phyloP scores from a whole-genome alignment of 2,797 vertebrate species.

The Channa striata region DNA sequence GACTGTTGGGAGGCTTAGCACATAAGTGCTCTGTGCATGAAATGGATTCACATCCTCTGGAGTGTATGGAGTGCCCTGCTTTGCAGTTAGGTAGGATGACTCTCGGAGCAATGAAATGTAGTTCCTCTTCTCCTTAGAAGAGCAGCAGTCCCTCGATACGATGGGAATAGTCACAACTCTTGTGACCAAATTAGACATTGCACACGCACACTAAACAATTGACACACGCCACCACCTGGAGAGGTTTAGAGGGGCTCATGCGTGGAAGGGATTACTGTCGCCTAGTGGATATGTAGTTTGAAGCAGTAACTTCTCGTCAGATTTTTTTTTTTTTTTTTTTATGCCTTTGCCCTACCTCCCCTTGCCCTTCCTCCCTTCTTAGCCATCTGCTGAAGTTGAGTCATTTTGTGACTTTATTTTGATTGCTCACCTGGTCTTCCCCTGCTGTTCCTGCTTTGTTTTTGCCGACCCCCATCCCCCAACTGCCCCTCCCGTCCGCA shows the following conservation, averaged over 20 bases:
- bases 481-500: background rate
- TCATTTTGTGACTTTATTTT: slow-evolving; percentile 68
- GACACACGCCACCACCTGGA: slow-evolving; percentile 41
- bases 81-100: slow-evolving; percentile 56
- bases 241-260: slow-evolving; percentile 20
- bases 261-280: slow-evolving; percentile 22
- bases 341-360: slow-evolving; percentile 8
- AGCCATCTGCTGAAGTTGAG: slow-evolving; percentile 78
- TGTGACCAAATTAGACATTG: slow-evolving; percentile 68
- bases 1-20: slow-evolving; percentile 67
- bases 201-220: slow-evolving; percentile 19
- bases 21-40: slow-evolving; percentile 72
- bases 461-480: slow-evolving; percentile 1
- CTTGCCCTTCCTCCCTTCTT: slow-evolving; percentile 18
- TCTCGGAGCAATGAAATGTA: slow-evolving; percentile 60
- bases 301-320: slow-evolving; percentile 35
- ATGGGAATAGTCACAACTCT: slow-evolving; percentile 67
- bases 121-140: slow-evolving; percentile 56
- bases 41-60: slow-evolving; percentile 73
- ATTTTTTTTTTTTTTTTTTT: slow-evolving; percentile 2
- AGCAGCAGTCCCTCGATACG: slow-evolving; percentile 59
- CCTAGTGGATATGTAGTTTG: slow-evolving; percentile 21
- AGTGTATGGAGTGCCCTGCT: slow-evolving; percentile 58
- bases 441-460: slow-evolving; percentile 44
- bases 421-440: slow-evolving; percentile 7